These are phyloP conservation scores for Euplexia lucipara DNA, from an alignment of 2,888 invertebrate species.

Conservation along the genomic window DNA sequence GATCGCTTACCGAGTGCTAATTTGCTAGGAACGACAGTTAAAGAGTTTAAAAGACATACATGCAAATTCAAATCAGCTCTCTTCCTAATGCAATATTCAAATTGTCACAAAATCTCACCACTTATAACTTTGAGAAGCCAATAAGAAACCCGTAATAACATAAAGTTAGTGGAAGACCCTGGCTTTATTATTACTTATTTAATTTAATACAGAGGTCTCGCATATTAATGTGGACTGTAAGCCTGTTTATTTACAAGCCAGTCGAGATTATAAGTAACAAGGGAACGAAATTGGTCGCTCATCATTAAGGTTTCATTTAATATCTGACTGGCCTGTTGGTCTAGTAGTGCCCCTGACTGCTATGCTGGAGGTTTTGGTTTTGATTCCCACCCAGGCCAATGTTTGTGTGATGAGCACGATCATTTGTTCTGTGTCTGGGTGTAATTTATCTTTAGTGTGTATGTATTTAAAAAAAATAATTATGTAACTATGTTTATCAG, in stretches of 20 bases:
- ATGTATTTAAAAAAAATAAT: too few relatives aligned
- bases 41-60: constrained; percentile 7
- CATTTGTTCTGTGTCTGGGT: too few relatives aligned
- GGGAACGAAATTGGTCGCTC: not conserved
- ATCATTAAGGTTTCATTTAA: not conserved
- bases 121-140: constrained; percentile 27
- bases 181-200: constrained; percentile 34
- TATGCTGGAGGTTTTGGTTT: too few relatives aligned
- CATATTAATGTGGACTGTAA: constrained; percentile 42
- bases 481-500: too few relatives aligned
- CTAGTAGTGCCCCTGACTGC: too few relatives aligned
- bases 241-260: constrained; percentile 41
- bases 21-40: not conserved
- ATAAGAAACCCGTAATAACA: constrained; percentile 31
- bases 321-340: too few relatives aligned
- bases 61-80: not conserved
- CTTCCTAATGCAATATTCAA: not conserved
- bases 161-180: constrained; percentile 16
- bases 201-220: constrained; percentile 38
- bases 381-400: too few relatives aligned
- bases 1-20: too few relatives aligned
- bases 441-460: too few relatives aligned
- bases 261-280: constrained; percentile 25
- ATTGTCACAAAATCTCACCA: not conserved
- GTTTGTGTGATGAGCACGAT: too few relatives aligned